Conservation (phyloP, 2,113 vertebrate species). For the Nothoprocta pentlandii region DNA sequence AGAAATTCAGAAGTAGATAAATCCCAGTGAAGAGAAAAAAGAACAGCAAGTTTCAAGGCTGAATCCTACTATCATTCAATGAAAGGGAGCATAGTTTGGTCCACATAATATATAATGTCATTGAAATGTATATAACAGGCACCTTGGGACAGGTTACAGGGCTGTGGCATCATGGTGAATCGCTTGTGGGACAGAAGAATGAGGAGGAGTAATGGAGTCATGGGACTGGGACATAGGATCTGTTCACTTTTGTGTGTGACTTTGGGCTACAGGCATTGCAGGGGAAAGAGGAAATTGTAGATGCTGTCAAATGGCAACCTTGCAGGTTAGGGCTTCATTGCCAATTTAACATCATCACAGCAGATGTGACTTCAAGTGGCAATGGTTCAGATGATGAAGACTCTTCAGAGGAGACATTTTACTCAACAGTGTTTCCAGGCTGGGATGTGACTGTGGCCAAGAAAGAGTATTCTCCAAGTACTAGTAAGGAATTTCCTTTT, state of each 20-base stretch:
- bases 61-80: neutral
- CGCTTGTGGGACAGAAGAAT: neutral
- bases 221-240: neutral
- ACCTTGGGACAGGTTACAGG: rapidly evolving
- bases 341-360: constrained; percentile 49
- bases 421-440: constrained; percentile 37
- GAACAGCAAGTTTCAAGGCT: neutral
- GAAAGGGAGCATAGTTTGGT: neutral
- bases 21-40: neutral
- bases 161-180: neutral
- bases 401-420: neutral
- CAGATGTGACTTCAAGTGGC: constrained; percentile 59
- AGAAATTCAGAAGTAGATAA: neutral
- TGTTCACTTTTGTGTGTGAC: neutral
- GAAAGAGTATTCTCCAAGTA: neutral
- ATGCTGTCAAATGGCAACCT: neutral
- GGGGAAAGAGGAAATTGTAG: neutral
- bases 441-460: constrained; percentile 31
- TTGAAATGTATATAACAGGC: rapidly evolving
- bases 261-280: neutral
- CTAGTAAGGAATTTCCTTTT: constrained; percentile 39
- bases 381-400: constrained; percentile 52
- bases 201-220: neutral
- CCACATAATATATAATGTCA: too few relatives aligned
- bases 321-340: constrained; percentile 26